Conservation (phyloP, 2,888 invertebrate genomes). For the Ephialtes manifestator region DNA sequence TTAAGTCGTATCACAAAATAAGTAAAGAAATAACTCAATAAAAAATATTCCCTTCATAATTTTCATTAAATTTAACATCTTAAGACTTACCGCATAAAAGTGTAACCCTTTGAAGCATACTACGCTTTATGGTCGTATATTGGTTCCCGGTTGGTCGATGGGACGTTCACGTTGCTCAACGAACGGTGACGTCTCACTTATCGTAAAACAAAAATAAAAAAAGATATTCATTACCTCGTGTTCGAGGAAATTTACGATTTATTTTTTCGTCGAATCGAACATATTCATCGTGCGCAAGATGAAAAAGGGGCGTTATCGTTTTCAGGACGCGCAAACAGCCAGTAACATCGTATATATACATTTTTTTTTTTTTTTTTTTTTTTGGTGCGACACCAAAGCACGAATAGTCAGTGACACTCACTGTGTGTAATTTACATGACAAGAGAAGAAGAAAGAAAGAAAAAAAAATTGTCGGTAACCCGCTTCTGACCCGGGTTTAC, state of each 20-base stretch:
- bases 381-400: neutral
- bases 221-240: constrained; percentile 27
- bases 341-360: constrained; percentile 46
- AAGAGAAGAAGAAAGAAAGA: constrained; percentile 76
- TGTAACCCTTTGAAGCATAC: too few relatives aligned
- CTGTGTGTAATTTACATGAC: constrained; percentile 83
- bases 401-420: neutral
- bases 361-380: constrained; percentile 20
- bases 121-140: too few relatives aligned
- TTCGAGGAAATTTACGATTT: constrained; percentile 14
- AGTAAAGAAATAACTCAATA: too few relatives aligned
- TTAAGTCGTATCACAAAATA: too few relatives aligned
- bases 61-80: too few relatives aligned
- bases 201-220: constrained; percentile 24
- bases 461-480: constrained; percentile 65
- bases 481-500: constrained; percentile 76
- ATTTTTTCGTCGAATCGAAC: neutral
- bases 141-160: too few relatives aligned
- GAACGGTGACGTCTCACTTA: constrained; percentile 25
- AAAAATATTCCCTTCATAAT: too few relatives aligned
- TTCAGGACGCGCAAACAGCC: constrained; percentile 3
- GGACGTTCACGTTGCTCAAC: neutral
- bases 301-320: constrained; percentile 2
- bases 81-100: too few relatives aligned
- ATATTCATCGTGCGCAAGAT: neutral